A percentile compares a stretch with the other conserved stretches of the same genome.
These are phyloP conservation scores for Ephialtes manifestator DNA, from an alignment of 2,888 invertebrate genomes.

Conservation along the genomic window DNA sequence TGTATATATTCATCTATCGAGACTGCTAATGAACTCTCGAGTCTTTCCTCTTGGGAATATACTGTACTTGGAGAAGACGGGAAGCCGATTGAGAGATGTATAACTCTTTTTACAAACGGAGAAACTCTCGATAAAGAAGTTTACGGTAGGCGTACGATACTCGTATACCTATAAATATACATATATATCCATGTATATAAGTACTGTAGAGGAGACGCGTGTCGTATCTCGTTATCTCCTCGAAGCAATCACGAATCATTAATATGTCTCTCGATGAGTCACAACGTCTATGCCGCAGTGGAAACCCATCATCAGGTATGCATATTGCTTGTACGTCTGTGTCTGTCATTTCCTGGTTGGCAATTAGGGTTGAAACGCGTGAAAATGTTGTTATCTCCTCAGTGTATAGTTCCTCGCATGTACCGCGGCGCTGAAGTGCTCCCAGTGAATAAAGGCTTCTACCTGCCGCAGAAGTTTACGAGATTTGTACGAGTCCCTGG, in stretches of 20 bases:
- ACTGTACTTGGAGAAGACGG: background rate
- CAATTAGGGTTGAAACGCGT: conserved; percentile 40
- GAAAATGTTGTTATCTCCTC: conserved; percentile 41
- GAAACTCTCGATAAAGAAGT: conserved; percentile 42
- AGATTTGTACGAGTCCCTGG: conserved; percentile 46
- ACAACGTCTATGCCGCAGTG: background rate
- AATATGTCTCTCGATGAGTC: conserved; percentile 46
- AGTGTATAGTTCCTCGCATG: conserved; percentile 17
- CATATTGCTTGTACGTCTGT: conserved; percentile 11
- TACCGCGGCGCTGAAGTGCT: background rate
- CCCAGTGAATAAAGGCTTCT: background rate
- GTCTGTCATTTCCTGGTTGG: conserved; percentile 42
- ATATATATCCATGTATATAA: background rate
- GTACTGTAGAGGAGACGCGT: conserved; percentile 18
- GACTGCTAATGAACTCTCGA: conserved; percentile 46
- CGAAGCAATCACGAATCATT: conserved; percentile 47
- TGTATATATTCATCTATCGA: conserved; percentile 33
- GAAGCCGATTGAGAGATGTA: conserved; percentile 13
- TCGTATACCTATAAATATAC: conserved; percentile 1
- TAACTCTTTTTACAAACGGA: conserved; percentile 14
- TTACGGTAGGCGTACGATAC: conserved; percentile 21
- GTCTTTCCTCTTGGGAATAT: conserved; percentile 3
- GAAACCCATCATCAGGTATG: conserved; percentile 11
- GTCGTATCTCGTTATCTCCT: conserved; percentile 44
- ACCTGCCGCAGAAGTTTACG: conserved; percentile 35